Percentiles rank a stretch among this genome's conserved stretches.
Conservation (phyloP, 2,888 invertebrate genomes). For the Drosophila vallismaia region DNA sequence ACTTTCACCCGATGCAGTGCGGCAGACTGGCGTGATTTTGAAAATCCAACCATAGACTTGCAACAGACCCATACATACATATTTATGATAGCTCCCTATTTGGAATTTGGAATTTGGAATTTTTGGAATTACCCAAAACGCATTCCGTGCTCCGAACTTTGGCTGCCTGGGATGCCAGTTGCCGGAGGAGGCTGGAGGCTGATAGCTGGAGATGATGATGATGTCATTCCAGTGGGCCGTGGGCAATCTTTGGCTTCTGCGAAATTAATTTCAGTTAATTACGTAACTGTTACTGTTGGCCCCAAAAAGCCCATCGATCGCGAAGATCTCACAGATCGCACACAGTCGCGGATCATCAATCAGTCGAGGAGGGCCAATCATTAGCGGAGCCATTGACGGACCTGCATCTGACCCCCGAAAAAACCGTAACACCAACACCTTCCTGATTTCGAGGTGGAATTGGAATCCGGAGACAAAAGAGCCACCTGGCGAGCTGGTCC, state of each 20-base stretch:
- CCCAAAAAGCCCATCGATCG: conserved; percentile 15
- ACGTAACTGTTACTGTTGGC: conserved; percentile 69
- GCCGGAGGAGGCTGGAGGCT: conserved; percentile 21
- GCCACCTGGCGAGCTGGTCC: conserved; percentile 28
- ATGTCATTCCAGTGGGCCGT: conserved; percentile 11
- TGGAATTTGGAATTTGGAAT: conserved; percentile 56
- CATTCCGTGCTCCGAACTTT: conserved; percentile 60
- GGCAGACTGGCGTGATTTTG: conserved; percentile 33
- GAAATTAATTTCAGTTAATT: conserved; percentile 75
- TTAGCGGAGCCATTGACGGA: conserved; percentile 8
- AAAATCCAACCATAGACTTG: conserved; percentile 36
- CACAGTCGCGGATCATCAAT: conserved; percentile 33
- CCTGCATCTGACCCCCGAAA: conserved; percentile 1
- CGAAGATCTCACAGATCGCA: neutral
- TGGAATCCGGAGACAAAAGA: conserved; percentile 7
- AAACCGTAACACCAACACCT: conserved; percentile 16
- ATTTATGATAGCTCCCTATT: conserved; percentile 62
- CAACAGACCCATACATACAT: conserved; percentile 28
- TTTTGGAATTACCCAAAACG: conserved; percentile 73
- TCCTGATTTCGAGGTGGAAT: conserved; percentile 6
- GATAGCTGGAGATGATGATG: conserved; percentile 35
- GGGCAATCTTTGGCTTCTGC: conserved; percentile 20
- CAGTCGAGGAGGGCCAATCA: conserved; percentile 37
- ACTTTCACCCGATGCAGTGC: conserved; percentile 64
- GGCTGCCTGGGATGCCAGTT: neutral